Base-by-base conservation (phyloP, 2,888 invertebrate genomes). In the Mimachlamys varia region DNA sequence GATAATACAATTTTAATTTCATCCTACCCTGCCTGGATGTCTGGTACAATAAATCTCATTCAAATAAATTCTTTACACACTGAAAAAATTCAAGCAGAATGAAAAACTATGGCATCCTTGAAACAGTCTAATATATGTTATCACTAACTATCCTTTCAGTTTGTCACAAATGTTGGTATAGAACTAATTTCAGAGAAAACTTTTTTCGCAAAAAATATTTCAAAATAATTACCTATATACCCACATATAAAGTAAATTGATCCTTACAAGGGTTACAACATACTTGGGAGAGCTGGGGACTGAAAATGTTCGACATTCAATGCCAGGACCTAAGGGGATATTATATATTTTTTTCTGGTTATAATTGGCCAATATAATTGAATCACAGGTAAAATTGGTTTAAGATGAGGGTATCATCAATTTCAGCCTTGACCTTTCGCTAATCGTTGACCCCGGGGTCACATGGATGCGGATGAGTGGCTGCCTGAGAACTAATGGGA, bases 331-430 rank as follows among this genome's bases (percentile, higher is more conserved):
- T 76, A 33, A 15, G 76, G 33, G 33, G 27, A 62, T 62, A 2
- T 2, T 76, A 33, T 76, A 27, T 76, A 7, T 27, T 27, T 76
- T 33, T 76, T 76, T 33, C 27, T 76, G 27, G 27, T 76, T 76
- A 76, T 76, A 76, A 76, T 76, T 76, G 76, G 76, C 76, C 76
- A 76, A 76, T 76, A 76, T 76, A 76, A 76, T 76, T 76, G 27
- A 76, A 76, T 76, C 76, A 76, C 76, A 76, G 76, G 76, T 76
- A 76, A 33, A 76, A 76, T 76, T 76, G 76, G 76, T 76, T 76
- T 76, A 76, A 76, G 76, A 76, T 76, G 76, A 0, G 76, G 76
- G 76, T 76, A 76, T 76, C 76, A 76, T 76, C 76, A 76, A 76
- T 15, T 76, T 33, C 76, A 33, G 27, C 76, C 76, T 76, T 76